Evolutionary conservation across 2,113 vertebrate species (phyloP).

Genomic region (Spheniscus mendiculus): DNA sequence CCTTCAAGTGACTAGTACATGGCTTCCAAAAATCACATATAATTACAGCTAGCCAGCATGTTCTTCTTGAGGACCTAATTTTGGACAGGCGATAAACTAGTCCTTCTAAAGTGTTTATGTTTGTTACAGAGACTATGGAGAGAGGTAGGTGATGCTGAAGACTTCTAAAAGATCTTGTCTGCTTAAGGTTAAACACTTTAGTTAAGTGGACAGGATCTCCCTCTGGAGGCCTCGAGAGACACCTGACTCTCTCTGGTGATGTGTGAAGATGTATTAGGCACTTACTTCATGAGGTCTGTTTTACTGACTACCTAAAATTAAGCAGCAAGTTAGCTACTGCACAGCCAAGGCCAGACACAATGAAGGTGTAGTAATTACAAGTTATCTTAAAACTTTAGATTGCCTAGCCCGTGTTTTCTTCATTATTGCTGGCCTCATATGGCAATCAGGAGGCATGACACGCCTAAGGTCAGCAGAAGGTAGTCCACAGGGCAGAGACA

Average conservation of each 20-base stretch:
- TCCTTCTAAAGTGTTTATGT: background rate
- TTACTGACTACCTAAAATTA: background rate
- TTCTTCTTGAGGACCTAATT: background rate
- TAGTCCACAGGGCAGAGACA: background rate
- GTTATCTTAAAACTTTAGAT: background rate
- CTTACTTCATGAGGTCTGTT: background rate
- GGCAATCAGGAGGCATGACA: background rate
- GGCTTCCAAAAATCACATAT: background rate
- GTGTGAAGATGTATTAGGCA: background rate
- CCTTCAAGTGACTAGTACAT: rapidly evolving
- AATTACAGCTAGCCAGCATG: background rate
- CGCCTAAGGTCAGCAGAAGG: background rate
- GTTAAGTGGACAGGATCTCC: constrained; percentile 7
- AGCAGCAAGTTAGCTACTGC: background rate
- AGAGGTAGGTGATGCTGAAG: background rate
- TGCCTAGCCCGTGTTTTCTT: background rate
- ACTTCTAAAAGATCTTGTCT: background rate
- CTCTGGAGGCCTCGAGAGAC: constrained; percentile 18
- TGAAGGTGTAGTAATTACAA: background rate
- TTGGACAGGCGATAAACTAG: background rate
- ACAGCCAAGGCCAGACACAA: background rate
- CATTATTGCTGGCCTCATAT: background rate
- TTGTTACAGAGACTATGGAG: background rate
- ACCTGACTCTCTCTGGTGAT: background rate
- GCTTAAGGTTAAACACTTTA: background rate